Percentiles rank a stretch among this genome's conserved stretches.
These are phyloP conservation scores for Epsilonema sp. DNA, from an alignment of 2,888 invertebrate species.

Conservation along the genomic window DNA sequence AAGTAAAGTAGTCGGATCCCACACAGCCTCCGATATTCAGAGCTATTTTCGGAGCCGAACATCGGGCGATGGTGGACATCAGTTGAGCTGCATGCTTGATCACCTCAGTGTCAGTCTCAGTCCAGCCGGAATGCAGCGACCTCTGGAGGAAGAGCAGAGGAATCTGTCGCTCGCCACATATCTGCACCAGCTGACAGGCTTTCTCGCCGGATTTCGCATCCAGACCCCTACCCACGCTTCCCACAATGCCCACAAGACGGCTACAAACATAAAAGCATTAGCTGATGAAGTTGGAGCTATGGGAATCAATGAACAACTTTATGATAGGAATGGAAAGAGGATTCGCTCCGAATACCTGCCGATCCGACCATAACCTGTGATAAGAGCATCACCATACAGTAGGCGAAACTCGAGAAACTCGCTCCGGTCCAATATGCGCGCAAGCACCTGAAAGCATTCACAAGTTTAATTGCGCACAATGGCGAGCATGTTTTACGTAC, in stretches of 20 bases:
- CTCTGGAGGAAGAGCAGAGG: constrained; percentile 34
- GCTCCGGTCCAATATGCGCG: constrained; percentile 35
- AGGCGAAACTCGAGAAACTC: constrained; percentile 36
- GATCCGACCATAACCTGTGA: constrained; percentile 35
- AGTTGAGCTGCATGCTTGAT: too few relatives aligned
- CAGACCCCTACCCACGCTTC: constrained; percentile 29
- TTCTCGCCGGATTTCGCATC: constrained; percentile 18
- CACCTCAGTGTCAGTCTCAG: too few relatives aligned
- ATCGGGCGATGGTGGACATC: too few relatives aligned
- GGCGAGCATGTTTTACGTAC: too few relatives aligned
- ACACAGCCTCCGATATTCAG: background rate
- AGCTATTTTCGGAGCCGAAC: too few relatives aligned
- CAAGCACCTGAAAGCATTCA: constrained; percentile 32
- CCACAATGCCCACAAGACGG: constrained; percentile 33
- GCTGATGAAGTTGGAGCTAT: too few relatives aligned
- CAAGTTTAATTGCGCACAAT: too few relatives aligned
- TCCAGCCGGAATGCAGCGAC: constrained; percentile 5
- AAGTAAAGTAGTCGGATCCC: background rate
- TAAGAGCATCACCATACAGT: constrained; percentile 31
- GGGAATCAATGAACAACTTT: too few relatives aligned
- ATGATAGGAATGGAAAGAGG: too few relatives aligned
- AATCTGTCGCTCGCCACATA: constrained; percentile 33
- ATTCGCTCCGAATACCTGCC: too few relatives aligned
- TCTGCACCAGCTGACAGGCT: constrained; percentile 35
- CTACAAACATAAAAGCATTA: too few relatives aligned